These are phyloP conservation scores for Brienomyrus longianalis DNA, from an alignment of 2,113 vertebrate genomes.

Conservation along the genomic window DNA sequence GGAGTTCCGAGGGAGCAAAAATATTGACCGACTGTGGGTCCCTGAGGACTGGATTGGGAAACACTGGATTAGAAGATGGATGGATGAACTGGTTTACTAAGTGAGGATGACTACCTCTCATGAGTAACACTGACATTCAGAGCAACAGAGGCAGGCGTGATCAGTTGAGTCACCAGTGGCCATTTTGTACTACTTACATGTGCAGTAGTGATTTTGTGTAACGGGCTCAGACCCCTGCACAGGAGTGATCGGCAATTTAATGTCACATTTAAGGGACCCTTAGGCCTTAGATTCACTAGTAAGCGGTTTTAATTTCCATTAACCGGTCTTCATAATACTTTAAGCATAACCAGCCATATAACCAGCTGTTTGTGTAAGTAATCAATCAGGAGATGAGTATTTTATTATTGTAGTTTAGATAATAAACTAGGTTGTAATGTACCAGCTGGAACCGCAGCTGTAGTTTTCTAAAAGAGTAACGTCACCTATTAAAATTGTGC, in stretches of 20 bases:
- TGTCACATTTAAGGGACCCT: not conserved
- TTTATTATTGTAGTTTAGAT: not conserved
- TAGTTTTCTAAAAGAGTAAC: not conserved
- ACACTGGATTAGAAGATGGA: not conserved
- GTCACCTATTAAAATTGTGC: not conserved
- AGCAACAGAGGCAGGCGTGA: not conserved
- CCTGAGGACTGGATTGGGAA: too few relatives aligned
- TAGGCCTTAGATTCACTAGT: not conserved
- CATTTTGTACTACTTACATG: not conserved
- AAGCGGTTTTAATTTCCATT: not conserved
- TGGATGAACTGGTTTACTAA: not conserved
- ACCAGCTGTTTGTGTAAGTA: not conserved
- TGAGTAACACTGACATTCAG: not conserved
- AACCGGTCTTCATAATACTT: not conserved
- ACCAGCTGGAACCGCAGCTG: not conserved
- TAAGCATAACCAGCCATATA: not conserved
- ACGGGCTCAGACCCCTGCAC: not conserved
- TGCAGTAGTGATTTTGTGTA: too few relatives aligned
- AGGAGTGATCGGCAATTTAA: not conserved
- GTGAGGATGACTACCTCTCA: not conserved
- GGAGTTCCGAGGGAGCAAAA: too few relatives aligned
- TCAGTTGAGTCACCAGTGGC: not conserved
- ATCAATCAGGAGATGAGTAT: not conserved
- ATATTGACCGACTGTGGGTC: too few relatives aligned
- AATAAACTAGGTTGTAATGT: not conserved